Conservation (phyloP, 1,140 invertebrate species). For the Paracyclopina nana region DNA sequence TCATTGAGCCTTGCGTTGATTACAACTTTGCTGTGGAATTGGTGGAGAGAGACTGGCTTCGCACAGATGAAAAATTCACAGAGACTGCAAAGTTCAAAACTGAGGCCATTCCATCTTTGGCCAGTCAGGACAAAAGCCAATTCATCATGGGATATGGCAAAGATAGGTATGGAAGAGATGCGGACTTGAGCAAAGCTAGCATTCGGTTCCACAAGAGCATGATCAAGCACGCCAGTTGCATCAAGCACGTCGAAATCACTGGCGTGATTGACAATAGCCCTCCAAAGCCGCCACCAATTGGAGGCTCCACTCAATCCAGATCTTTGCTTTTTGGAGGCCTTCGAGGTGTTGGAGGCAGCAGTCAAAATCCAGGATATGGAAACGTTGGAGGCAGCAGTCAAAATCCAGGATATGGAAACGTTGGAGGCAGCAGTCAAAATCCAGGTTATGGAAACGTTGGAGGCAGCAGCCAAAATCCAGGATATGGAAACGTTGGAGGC, state of each 20-base stretch:
- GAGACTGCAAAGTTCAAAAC: conserved; percentile 1
- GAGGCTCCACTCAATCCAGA: no score
- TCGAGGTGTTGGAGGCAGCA: no score
- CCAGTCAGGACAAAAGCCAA: background rate
- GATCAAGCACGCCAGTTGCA: background rate
- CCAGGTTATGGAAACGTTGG: no score
- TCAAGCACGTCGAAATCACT: conserved; percentile 6
- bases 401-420: no score
- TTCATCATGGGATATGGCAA: background rate
- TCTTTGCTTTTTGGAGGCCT: no score
- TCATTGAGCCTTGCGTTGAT: conserved; percentile 6
- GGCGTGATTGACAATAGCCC: no score
- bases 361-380: no score
- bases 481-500: no score
- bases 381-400: no score
- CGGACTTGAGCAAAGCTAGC: background rate
- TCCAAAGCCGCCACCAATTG: no score
- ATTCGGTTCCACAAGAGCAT: conserved; percentile 11
- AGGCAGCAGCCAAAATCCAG: no score
- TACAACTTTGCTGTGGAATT: conserved; percentile 6
- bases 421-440: no score
- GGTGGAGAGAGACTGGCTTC: background rate
- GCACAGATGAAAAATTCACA: background rate
- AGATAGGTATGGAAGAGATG: background rate
- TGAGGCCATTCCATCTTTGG: background rate